phyloP scores from a whole-genome alignment of 2,797 vertebrate species.

The Threskiornis aethiopicus region DNA sequence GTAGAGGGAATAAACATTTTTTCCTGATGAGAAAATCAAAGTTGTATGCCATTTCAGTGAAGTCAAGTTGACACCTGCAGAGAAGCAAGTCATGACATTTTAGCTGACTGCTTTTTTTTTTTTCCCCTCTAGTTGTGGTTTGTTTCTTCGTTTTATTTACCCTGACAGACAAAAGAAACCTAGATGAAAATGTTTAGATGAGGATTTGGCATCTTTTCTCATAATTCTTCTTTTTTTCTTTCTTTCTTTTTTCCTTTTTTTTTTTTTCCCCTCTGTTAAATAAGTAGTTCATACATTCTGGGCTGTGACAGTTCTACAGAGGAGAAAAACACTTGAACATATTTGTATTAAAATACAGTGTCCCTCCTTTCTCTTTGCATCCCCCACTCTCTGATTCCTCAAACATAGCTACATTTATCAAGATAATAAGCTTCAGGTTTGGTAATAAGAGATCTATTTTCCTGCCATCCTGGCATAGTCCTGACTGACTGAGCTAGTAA shows the following conservation, averaged over 20 bases:
- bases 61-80: conserved; percentile 63
- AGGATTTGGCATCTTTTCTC: conserved; percentile 4
- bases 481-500: conserved; percentile 7
- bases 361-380: background rate
- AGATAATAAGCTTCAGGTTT: conserved; percentile 48
- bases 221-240: background rate
- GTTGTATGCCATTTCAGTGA: conserved; percentile 58
- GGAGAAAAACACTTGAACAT: background rate
- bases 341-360: background rate
- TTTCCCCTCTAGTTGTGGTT: background rate
- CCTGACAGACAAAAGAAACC: conserved; percentile 57
- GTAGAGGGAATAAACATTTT: conserved; percentile 60
- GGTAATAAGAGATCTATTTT: conserved; percentile 27
- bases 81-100: conserved; percentile 70
- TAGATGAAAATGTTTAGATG: conserved; percentile 55
- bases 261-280: conserved; percentile 2
- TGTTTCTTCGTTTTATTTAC: conserved; percentile 60
- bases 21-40: conserved; percentile 73
- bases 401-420: background rate
- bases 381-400: background rate
- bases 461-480: background rate
- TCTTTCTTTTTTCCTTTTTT: too few species aligned
- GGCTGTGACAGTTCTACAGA: background rate
- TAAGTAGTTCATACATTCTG: background rate
- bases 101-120: conserved; percentile 37